A percentile compares a stretch with the other conserved stretches of the same genome.
Evolutionary conservation across 2,113 vertebrate species (phyloP).

Genomic region (Ammodytes dubius): DNA sequence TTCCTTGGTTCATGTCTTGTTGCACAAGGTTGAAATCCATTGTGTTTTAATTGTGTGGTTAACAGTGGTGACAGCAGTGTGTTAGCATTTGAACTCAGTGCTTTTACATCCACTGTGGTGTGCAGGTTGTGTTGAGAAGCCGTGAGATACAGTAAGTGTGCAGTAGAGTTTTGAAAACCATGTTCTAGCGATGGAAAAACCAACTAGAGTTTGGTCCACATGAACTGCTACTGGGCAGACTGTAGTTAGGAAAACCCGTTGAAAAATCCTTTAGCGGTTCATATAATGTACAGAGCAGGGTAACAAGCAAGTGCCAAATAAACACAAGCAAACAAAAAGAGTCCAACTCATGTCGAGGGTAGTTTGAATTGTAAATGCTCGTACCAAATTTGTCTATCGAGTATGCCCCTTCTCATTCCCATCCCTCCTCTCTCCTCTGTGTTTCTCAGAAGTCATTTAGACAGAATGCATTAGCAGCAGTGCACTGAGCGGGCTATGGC

Average conservation of each 20-base stretch:
- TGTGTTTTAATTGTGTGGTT: too few relatives aligned
- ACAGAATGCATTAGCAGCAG: conserved; percentile 75
- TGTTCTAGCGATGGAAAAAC: too few relatives aligned
- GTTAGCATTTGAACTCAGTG: too few relatives aligned
- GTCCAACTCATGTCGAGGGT: background rate
- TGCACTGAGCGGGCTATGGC: conserved; percentile 42
- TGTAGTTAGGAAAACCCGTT: background rate
- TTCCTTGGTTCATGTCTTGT: too few relatives aligned
- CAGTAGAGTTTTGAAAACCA: too few relatives aligned
- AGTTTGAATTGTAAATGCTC: background rate
- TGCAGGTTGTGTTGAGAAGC: too few relatives aligned
- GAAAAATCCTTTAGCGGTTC: background rate
- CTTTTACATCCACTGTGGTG: too few relatives aligned
- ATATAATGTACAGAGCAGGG: background rate
- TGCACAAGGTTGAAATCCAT: too few relatives aligned
- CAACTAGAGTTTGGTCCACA: too few relatives aligned
- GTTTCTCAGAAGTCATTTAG: conserved; percentile 77
- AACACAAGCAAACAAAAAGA: background rate
- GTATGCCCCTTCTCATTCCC: background rate
- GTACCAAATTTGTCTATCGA: background rate
- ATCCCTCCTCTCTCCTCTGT: conserved; percentile 22
- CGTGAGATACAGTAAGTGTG: too few relatives aligned
- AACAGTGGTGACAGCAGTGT: too few relatives aligned
- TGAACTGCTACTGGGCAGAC: too few relatives aligned
- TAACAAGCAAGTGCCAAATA: background rate